Conservation (phyloP, 2,888 invertebrate species). For the Heliconius sara region DNA sequence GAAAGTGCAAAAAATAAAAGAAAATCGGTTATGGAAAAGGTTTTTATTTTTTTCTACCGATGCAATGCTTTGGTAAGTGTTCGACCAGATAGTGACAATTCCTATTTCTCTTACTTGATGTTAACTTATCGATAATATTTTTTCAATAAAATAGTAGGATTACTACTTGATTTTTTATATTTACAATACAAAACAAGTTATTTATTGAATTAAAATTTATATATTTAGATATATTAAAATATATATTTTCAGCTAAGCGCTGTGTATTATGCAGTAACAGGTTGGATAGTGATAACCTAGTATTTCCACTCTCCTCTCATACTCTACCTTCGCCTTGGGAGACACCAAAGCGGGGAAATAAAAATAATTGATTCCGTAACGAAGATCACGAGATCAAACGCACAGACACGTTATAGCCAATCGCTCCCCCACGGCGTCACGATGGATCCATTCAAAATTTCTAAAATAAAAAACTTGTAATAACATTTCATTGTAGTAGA, state of each 20-base stretch:
- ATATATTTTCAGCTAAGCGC: no score
- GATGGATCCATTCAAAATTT: no score
- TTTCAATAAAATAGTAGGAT: neutral
- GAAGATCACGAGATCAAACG: no score
- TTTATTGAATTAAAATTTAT: neutral
- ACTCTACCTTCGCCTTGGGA: no score
- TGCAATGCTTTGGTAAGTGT: neutral
- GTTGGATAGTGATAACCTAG: no score
- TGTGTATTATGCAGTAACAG: no score
- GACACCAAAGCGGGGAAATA: no score
- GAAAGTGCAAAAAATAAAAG: conserved; percentile 8
- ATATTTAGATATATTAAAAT: no score
- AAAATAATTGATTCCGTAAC: no score
- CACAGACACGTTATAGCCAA: no score
- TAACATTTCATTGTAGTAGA: neutral
- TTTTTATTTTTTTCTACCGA: neutral
- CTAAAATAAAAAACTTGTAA: neutral
- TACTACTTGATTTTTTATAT: neutral
- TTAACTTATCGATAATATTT: neutral
- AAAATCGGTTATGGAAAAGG: neutral
- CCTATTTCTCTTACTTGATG: neutral
- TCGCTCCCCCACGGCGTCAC: no score
- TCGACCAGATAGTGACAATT: neutral
- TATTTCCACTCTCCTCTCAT: no score
- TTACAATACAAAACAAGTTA: neutral